Conservation (phyloP, 1,140 invertebrate genomes). For the Leptopilina boulardi region DNA sequence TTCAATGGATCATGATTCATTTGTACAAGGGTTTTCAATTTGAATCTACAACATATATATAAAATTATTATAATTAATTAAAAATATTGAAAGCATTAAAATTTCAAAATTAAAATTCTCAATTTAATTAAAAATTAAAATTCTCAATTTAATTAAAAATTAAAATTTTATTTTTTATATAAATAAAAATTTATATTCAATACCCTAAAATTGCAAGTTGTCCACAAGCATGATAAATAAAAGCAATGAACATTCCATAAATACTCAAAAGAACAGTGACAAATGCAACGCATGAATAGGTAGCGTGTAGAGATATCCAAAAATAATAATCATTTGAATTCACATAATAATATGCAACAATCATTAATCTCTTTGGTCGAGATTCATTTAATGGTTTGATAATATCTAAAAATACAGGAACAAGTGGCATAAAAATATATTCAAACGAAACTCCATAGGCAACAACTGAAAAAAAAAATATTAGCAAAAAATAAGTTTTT, state of each 20-base stretch:
- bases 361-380: neutral
- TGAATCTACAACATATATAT: neutral
- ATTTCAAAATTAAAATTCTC: too few species aligned
- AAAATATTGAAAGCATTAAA: too few species aligned
- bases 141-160: too few species aligned
- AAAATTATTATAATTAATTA: neutral
- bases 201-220: neutral
- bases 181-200: too few species aligned
- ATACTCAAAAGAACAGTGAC: neutral
- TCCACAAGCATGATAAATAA: neutral
- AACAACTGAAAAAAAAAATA: slow-evolving; percentile 3
- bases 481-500: too few species aligned
- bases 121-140: too few species aligned
- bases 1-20: neutral
- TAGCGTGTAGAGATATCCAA: neutral
- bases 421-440: neutral
- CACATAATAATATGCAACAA: neutral
- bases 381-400: neutral
- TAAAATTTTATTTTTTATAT: too few species aligned
- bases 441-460: neutral
- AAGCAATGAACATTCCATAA: neutral
- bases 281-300: neutral
- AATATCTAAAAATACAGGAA: neutral
- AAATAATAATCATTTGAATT: neutral
- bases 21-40: neutral